These are phyloP conservation scores for Stenodema calcarata DNA, from an alignment of 2,888 invertebrate genomes.

Conservation along the genomic window DNA sequence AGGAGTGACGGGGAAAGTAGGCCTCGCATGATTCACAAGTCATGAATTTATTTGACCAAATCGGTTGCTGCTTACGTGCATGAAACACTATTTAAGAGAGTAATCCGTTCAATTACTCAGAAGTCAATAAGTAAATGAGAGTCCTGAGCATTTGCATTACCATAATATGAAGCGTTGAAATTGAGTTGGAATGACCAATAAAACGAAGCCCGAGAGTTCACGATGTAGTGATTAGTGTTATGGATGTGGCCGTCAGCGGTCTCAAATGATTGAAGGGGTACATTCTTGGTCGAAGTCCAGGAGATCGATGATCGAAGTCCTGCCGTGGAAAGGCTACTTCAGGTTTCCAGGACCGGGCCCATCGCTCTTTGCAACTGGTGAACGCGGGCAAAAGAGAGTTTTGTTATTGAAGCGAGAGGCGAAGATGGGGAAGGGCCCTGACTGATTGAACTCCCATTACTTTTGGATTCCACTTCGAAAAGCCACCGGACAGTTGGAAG, in stretches of 20 bases:
- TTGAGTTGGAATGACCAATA: conserved; percentile 34
- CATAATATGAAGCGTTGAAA: conserved; percentile 17
- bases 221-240: conserved; percentile 43
- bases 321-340: conserved; percentile 19
- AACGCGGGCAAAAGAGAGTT: not conserved
- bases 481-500: not conserved
- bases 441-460: conserved; percentile 29
- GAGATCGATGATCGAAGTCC: conserved; percentile 10
- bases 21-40: not conserved
- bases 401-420: not conserved
- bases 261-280: conserved; percentile 34
- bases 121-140: conserved; percentile 33
- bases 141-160: conserved; percentile 3
- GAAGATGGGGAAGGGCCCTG: not conserved
- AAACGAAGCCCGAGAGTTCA: conserved; percentile 23
- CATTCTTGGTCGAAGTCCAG: not conserved
- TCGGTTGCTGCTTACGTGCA: not conserved
- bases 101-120: conserved; percentile 31
- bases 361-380: conserved; percentile 15
- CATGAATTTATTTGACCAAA: not conserved
- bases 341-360: conserved; percentile 5
- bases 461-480: not conserved
- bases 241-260: conserved; percentile 23
- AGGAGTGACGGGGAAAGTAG: too few relatives aligned
- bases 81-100: not conserved